Conservation (phyloP, 2,113 vertebrate species). For the Apus apus region DNA sequence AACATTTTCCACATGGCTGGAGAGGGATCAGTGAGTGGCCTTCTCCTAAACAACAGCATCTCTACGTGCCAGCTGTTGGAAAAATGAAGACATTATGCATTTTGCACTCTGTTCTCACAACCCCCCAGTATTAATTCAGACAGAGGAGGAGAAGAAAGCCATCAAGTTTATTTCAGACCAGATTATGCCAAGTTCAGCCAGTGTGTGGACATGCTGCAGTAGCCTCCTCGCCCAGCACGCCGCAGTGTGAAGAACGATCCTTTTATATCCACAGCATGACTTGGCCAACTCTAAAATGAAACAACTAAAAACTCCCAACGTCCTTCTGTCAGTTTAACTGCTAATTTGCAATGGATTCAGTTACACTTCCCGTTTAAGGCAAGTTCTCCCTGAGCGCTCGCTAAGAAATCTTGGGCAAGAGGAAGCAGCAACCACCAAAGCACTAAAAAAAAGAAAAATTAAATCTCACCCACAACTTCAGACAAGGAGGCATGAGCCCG, state of each 20-base stretch:
- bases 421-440: conserved; percentile 53
- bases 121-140: background rate
- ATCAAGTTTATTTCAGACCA: conserved; percentile 22
- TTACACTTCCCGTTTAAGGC: conserved; percentile 65
- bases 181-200: background rate
- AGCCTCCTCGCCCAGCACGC: conserved; percentile 26
- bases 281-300: conserved; percentile 27
- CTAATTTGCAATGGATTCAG: conserved; percentile 61
- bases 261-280: conserved; percentile 51
- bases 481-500: background rate
- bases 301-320: conserved; percentile 50
- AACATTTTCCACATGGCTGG: conserved; percentile 43
- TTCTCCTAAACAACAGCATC: conserved; percentile 36
- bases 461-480: background rate
- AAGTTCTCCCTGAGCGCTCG: conserved; percentile 14
- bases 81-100: background rate
- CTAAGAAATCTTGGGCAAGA: conserved; percentile 66
- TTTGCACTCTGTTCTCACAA: conserved; percentile 1
- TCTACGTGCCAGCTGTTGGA: background rate
- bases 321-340: conserved; percentile 71
- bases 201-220: background rate
- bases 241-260: conserved; percentile 43
- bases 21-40: conserved; percentile 23
- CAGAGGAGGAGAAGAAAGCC: background rate
- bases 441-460: background rate